A percentile compares a stretch with the other conserved stretches of the same genome.
Evolutionary conservation across 2,888 invertebrate species (phyloP).

Genomic region (Sinhomidia bicolor): DNA sequence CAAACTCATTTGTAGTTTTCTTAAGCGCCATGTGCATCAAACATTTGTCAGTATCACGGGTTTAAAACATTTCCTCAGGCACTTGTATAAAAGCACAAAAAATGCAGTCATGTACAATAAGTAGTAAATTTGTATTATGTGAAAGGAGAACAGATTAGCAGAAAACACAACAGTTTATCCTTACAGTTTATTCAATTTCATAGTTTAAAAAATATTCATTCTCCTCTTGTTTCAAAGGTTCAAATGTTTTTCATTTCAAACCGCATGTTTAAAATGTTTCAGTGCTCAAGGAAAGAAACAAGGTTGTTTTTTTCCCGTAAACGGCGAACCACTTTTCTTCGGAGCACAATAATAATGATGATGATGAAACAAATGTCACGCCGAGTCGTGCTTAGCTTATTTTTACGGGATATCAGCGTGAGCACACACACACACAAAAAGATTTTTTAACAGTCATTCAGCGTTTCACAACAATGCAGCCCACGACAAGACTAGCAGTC

Average conservation of each 20-base stretch:
- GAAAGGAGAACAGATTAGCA: no score
- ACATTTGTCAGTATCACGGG: no score
- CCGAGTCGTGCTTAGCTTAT: conserved; percentile 58
- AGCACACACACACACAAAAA: conserved; percentile 48
- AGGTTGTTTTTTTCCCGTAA: conserved; percentile 10
- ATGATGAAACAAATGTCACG: conserved; percentile 68
- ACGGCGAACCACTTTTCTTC: background rate
- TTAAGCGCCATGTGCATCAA: no score
- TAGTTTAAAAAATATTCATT: no score
- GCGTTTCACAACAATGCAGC: conserved; percentile 47
- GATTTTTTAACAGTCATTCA: conserved; percentile 12
- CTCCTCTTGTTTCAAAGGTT: background rate
- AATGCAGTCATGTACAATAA: no score
- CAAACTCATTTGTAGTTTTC: no score
- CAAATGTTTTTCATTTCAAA: conserved; percentile 11
- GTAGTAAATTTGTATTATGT: no score
- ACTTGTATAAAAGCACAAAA: no score
- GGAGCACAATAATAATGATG: background rate
- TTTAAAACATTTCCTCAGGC: no score
- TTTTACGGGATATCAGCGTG: conserved; percentile 72
- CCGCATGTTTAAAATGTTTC: background rate
- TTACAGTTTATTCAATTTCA: no score
- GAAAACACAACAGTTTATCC: no score
- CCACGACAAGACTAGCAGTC: background rate
- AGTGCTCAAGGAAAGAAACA: conserved; percentile 1